Percentiles rank a stretch among this genome's conserved stretches.
Evolutionary conservation across 2,888 invertebrate species (phyloP).

Genomic region (Andrena bicolor): DNA sequence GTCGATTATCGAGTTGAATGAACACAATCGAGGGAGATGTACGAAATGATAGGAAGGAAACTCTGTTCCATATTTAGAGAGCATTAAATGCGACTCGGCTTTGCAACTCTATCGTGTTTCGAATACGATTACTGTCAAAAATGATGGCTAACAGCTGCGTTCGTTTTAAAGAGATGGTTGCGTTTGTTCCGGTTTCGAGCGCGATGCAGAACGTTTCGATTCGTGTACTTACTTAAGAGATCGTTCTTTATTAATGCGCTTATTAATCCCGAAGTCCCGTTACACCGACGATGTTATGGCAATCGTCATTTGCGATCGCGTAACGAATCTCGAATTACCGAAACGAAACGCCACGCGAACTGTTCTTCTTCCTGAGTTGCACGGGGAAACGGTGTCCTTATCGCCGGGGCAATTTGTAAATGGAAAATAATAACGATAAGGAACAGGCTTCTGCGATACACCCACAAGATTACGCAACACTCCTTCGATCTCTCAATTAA

Average conservation of each 20-base stretch:
- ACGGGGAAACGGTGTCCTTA: background rate
- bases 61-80: background rate
- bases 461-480: too few species aligned
- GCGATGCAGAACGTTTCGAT: constrained; percentile 8
- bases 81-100: background rate
- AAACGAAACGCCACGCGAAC: constrained; percentile 13
- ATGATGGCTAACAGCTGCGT: constrained; percentile 3
- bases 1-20: background rate
- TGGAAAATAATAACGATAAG: background rate
- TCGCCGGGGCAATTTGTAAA: background rate
- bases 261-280: constrained; percentile 26
- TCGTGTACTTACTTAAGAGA: background rate
- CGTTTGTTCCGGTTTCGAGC: constrained; percentile 22
- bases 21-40: background rate
- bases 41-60: background rate
- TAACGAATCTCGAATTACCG: constrained; percentile 18
- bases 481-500: too few species aligned
- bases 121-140: constrained; percentile 9
- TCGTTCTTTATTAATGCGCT: constrained; percentile 28
- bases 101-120: background rate
- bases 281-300: constrained; percentile 12
- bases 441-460: background rate
- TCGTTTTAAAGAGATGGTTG: constrained; percentile 2
- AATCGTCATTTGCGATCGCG: constrained; percentile 26
- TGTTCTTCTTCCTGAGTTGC: constrained; percentile 11